A percentile compares a stretch with the other conserved stretches of the same genome.
Evolutionary conservation across 2,113 vertebrate genomes (phyloP).

Genomic region (Indri indri): DNA sequence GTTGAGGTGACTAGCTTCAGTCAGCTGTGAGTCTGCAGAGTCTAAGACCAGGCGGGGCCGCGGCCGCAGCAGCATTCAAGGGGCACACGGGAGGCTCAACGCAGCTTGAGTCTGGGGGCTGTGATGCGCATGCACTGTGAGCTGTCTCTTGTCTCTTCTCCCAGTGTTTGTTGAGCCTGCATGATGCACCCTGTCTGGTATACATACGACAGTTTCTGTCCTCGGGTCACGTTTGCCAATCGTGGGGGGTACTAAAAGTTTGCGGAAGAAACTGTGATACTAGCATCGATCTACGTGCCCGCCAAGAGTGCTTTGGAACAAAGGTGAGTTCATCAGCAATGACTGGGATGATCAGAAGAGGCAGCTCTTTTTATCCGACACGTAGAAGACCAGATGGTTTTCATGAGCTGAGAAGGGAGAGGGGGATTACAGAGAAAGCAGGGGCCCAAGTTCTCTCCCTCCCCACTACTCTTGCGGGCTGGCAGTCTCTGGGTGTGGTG

Average conservation of each 20-base stretch:
- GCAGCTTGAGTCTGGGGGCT: too few species aligned
- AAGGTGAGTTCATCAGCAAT: neutral
- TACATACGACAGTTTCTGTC: fast-evolving
- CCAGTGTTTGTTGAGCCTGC: neutral
- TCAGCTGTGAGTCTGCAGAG: neutral
- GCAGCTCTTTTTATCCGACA: neutral
- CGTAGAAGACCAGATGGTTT: neutral
- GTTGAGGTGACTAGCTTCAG: neutral
- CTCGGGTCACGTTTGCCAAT: neutral
- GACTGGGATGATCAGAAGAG: too few species aligned
- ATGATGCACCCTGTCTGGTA: neutral
- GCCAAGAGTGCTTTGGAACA: neutral
- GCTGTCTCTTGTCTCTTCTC: neutral
- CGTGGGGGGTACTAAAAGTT: neutral
- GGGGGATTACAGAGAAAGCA: neutral
- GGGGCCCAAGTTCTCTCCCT: neutral
- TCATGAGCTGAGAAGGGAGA: neutral
- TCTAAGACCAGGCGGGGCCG: too few species aligned
- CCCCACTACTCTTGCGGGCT: neutral
- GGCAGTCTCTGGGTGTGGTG: neutral
- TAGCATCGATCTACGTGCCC: neutral
- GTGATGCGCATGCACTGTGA: fast-evolving
- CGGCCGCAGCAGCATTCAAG: neutral
- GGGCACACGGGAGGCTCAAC: neutral
- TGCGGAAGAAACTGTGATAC: neutral